Evolutionary conservation across 2,113 vertebrate species (phyloP).

Genomic region (Prunella fulvescens): DNA sequence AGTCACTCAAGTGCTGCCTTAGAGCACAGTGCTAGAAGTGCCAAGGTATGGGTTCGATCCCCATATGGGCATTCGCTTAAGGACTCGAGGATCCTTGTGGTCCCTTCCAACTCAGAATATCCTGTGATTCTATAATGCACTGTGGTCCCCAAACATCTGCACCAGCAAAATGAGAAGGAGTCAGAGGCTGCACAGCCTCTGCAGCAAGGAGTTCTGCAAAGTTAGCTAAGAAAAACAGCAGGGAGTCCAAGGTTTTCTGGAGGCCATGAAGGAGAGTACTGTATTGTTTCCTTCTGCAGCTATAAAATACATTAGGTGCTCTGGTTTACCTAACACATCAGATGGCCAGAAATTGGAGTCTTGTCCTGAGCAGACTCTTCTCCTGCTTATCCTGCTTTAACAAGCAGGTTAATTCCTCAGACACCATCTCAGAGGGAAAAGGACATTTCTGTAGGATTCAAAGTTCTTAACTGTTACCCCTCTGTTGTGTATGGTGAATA

Average conservation of each 20-base stretch:
- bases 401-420: not conserved
- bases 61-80: rapidly evolving
- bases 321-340: not conserved
- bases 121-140: not conserved
- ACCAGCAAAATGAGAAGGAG: not conserved
- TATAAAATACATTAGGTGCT: not conserved
- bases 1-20: not conserved
- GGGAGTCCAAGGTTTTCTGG: not conserved
- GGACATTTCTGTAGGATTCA: not conserved
- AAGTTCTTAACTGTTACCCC: not conserved
- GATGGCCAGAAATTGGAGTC: not conserved
- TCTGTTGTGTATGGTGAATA: not conserved
- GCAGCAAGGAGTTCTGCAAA: not conserved
- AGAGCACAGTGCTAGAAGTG: rapidly evolving
- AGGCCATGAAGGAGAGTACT: not conserved
- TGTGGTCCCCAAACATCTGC: not conserved
- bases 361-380: not conserved
- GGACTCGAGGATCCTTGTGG: not conserved
- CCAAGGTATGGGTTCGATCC: not conserved
- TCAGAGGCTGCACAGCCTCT: not conserved
- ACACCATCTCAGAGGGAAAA: not conserved
- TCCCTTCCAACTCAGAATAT: not conserved
- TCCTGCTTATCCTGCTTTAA: not conserved
- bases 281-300: not conserved
- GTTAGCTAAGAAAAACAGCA: not conserved